Conservation (phyloP, 2,113 vertebrate genomes). For the Heterotis niloticus region DNA sequence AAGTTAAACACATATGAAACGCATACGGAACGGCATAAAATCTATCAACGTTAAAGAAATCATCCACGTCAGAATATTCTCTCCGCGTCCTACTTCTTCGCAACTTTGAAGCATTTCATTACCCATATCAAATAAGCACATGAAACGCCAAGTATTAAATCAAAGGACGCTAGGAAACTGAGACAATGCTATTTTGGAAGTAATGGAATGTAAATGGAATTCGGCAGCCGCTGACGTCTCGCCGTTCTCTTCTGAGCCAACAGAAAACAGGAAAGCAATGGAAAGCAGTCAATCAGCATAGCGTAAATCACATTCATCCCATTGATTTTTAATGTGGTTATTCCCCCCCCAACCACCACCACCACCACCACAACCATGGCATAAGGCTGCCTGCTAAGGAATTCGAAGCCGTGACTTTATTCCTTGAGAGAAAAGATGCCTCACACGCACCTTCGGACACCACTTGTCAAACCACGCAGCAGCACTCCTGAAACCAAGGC, state of each 20-base stretch:
- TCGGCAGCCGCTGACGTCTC: not conserved
- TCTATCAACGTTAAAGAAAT: not conserved
- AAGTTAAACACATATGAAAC: too few relatives aligned
- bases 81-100: not conserved
- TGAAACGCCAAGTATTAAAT: not conserved
- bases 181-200: not conserved
- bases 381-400: not conserved
- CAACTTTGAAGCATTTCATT: not conserved
- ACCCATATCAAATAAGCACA: not conserved
- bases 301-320: constrained; percentile 18
- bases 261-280: not conserved
- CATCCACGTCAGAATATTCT: not conserved
- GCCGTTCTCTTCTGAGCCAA: not conserved
- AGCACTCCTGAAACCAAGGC: not conserved
- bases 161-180: not conserved
- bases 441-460: not conserved
- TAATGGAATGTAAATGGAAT: constrained; percentile 15
- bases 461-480: not conserved
- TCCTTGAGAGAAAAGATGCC: not conserved
- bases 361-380: too few relatives aligned
- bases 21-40: not conserved
- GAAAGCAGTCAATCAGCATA: not conserved
- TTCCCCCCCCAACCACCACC: not conserved
- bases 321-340: not conserved
- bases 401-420: not conserved